Conservation (phyloP, 2,113 vertebrate species). For the Bufo gargarizans region DNA sequence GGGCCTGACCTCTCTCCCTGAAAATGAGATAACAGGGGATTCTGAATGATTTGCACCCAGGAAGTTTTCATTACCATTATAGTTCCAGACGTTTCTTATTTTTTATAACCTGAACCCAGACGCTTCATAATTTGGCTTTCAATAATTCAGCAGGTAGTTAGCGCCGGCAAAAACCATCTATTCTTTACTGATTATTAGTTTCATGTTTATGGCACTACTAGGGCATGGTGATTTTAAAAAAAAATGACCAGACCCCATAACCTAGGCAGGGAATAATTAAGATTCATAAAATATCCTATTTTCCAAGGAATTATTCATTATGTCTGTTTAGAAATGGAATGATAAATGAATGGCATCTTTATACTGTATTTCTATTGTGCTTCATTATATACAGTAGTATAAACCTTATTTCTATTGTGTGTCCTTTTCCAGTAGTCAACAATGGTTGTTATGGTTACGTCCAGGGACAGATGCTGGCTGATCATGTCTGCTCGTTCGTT, state of each 20-base stretch:
- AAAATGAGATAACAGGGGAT: conserved; percentile 14
- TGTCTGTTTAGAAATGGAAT: neutral
- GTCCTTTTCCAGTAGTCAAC: too few species aligned
- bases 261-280: neutral
- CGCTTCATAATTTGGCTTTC: conserved; percentile 28
- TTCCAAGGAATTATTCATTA: neutral
- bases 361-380: too few species aligned
- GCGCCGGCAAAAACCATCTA: conserved; percentile 1
- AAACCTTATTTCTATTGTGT: too few species aligned
- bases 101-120: conserved; percentile 12
- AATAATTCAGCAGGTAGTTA: conserved; percentile 44
- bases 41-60: conserved; percentile 9
- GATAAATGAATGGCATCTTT: neutral
- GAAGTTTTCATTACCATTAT: conserved; percentile 17
- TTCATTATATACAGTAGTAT: too few species aligned
- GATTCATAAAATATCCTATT: neutral
- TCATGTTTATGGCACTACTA: neutral
- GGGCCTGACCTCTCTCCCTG: conserved; percentile 22
- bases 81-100: neutral
- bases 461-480: too few species aligned
- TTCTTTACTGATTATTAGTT: neutral
- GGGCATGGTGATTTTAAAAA: neutral
- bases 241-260: neutral
- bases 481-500: too few species aligned
- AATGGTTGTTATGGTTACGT: too few species aligned